Evolutionary conservation across 2,113 vertebrate genomes (phyloP).

Genomic region (Coptodon bakossiorum): DNA sequence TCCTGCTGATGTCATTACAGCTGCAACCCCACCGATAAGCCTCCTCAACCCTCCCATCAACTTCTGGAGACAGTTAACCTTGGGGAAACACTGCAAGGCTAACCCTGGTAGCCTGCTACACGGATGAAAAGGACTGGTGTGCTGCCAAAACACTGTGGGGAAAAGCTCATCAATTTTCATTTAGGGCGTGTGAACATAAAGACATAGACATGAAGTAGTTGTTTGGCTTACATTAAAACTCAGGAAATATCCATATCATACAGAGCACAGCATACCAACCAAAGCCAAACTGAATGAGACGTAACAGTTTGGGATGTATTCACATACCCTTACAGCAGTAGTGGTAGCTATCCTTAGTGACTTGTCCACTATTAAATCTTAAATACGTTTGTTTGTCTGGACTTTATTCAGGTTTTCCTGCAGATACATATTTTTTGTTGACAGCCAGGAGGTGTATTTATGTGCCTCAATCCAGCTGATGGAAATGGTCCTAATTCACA

Average conservation of each 20-base stretch:
- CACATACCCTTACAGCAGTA: neutral
- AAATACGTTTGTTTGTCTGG: neutral
- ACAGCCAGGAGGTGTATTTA: neutral
- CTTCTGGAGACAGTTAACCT: neutral
- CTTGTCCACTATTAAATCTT: neutral
- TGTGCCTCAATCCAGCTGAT: neutral
- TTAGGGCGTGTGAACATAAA: neutral
- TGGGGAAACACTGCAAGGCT: neutral
- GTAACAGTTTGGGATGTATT: neutral
- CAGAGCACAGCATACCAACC: neutral
- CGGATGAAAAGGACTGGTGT: neutral
- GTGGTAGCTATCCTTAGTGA: neutral
- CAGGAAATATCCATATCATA: neutral
- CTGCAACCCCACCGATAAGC: neutral
- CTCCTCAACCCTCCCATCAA: neutral
- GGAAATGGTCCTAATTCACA: constrained; percentile 10
- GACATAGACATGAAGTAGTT: neutral
- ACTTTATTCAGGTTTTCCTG: neutral
- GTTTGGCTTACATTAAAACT: neutral
- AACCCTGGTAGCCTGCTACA: neutral
- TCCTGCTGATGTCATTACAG: neutral
- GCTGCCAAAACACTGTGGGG: neutral
- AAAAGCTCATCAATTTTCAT: neutral
- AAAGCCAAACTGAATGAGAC: neutral
- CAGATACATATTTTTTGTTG: neutral